Conservation (phyloP, 2,888 invertebrate species). For the Drosophila atroscutellata region DNA sequence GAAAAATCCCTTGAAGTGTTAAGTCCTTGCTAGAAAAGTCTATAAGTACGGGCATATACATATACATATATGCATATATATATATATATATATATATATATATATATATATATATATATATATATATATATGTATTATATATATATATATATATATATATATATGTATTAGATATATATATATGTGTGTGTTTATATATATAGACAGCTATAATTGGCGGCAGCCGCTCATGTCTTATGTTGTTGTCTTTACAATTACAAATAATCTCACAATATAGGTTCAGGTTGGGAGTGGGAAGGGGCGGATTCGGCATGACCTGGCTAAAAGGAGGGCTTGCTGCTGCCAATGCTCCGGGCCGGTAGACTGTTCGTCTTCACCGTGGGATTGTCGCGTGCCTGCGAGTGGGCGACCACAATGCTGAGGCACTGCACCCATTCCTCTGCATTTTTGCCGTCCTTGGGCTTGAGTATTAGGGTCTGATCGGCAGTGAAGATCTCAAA, state of each 20-base stretch:
- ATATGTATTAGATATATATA: conserved; percentile 26
- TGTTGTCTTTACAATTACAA: conserved; percentile 74
- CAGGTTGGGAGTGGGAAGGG: conserved; percentile 24
- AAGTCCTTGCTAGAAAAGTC: conserved; percentile 66
- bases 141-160: conserved; percentile 16
- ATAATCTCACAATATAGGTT: conserved; percentile 77
- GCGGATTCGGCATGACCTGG: conserved; percentile 38
- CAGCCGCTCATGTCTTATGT: conserved; percentile 56
- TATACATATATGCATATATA: conserved; percentile 21
- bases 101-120: conserved; percentile 32
- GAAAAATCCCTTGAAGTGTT: conserved; percentile 75
- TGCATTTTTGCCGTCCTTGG: conserved; percentile 96
- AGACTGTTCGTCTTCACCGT: conserved; percentile 85
- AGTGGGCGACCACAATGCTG: conserved; percentile 95
- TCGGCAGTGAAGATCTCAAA: conserved; percentile 98
- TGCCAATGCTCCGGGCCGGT: conserved; percentile 85
- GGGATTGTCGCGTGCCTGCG: conserved; percentile 85
- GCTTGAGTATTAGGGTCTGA: conserved; percentile 96
- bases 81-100: conserved; percentile 7
- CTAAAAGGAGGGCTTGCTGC: conserved; percentile 84
- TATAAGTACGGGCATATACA: conserved; percentile 51
- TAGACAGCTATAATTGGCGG: conserved; percentile 50
- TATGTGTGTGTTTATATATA: conserved; percentile 35
- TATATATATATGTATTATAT: conserved; percentile 33
- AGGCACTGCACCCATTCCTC: conserved; percentile 98